These are phyloP conservation scores for Lucilia cuprina DNA, from an alignment of 1,140 invertebrate species.

Conservation along the genomic window DNA sequence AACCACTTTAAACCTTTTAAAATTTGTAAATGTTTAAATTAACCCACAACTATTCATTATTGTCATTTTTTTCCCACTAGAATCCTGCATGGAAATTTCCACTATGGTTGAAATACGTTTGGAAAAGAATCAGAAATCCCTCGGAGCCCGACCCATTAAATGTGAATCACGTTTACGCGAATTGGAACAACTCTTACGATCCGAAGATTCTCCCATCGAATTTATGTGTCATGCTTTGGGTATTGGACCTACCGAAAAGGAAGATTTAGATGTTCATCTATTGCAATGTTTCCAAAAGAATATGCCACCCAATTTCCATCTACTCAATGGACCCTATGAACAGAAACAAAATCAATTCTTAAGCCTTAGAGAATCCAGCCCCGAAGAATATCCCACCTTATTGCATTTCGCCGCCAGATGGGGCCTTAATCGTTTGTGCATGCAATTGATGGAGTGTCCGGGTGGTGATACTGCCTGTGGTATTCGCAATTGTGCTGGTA, in stretches of 20 bases:
- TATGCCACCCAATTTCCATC: slow-evolving; percentile 79
- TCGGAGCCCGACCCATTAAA: slow-evolving; percentile 81
- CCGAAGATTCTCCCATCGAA: slow-evolving; percentile 80
- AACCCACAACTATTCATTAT: background rate
- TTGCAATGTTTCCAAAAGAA: slow-evolving; percentile 81
- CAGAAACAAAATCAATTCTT: slow-evolving; percentile 58
- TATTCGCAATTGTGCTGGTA: slow-evolving; percentile 78
- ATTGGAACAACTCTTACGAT: slow-evolving; percentile 79
- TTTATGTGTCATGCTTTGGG: slow-evolving; percentile 88
- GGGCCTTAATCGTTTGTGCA: slow-evolving; percentile 81
- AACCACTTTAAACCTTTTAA: too few relatives aligned
- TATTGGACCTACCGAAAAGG: slow-evolving; percentile 76
- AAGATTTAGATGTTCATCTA: slow-evolving; percentile 82
- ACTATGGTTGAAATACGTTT: slow-evolving; percentile 81
- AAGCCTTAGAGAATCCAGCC: slow-evolving; percentile 59
- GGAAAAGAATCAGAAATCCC: slow-evolving; percentile 76
- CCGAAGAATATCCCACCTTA: slow-evolving; percentile 85
- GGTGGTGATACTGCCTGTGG: slow-evolving; percentile 81
- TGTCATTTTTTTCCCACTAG: slow-evolving; percentile 51
- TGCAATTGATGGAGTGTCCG: slow-evolving; percentile 83
- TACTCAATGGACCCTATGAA: slow-evolving; percentile 69
- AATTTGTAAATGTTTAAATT: too few relatives aligned
- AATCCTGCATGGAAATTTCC: slow-evolving; percentile 80
- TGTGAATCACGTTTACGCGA: slow-evolving; percentile 84
- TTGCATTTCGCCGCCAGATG: slow-evolving; percentile 88